Base-by-base conservation (phyloP, 1,140 invertebrate genomes). In the Drosophila lacertosa region DNA sequence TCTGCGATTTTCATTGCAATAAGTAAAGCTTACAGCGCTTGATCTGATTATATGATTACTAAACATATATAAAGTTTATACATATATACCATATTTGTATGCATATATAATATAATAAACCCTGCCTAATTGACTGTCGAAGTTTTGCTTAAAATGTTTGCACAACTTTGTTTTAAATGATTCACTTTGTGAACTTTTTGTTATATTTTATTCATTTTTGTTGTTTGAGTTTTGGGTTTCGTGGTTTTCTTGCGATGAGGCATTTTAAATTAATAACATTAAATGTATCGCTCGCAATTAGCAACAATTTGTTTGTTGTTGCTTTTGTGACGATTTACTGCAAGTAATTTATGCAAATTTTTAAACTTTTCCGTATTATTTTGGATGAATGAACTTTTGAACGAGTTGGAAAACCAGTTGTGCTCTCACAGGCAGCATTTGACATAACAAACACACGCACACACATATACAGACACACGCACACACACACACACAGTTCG, bases 281-380 rank as follows among this genome's bases (percentile, higher is more conserved):
- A 68, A 73, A 73, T 73, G 65, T 68, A 73, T 69, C 51, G 60
- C 51, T 18, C 33, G 57, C 58, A 73, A 73, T 73, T 73, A 73
- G 70, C 70, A 73, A 59, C 50, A 73, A 50, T 68, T 73, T 55
- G 45, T 65, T 60, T 76, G 76, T 68, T 81, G 68, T 51, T 40
- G 71, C 48, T 48, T 33, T 18, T 62, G 57, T 53, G 37, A 51
- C 64, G 39, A 37, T 62, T 79, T 60, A 51, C 71, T 44, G 63
- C 42, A 73, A 70, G 65, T 68, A 82, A 88, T 88, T 88, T 88
- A 88, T 88, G 82, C 82, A 82, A 78, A 88, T 82, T 75, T 75
- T 88, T 88, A 69, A 88, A 88, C 82, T 88, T 82, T 88, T 88
- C 82, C 82, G 82, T 88, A 88, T 88, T 88, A 88, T 88, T 80